These are phyloP conservation scores for Bombus affinis DNA, from an alignment of 1,140 invertebrate species.

Conservation along the genomic window DNA sequence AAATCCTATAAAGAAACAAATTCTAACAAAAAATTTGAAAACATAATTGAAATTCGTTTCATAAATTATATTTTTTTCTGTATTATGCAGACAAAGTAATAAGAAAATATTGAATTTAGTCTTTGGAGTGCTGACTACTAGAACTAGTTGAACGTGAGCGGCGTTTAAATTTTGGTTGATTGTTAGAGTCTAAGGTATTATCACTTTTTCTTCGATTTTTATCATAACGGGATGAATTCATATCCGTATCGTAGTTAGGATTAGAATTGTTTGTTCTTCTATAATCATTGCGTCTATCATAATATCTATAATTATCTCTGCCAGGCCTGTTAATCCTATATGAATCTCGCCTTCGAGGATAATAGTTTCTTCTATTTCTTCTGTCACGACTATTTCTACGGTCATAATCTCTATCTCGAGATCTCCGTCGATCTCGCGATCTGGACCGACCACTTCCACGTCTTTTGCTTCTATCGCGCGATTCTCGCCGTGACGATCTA, in stretches of 20 bases:
- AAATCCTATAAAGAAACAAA: constrained; percentile 3
- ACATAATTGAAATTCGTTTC: neutral
- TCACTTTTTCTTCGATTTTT: constrained; percentile 61
- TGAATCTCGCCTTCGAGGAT: constrained; percentile 68
- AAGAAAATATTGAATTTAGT: constrained; percentile 55
- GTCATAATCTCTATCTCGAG: constrained; percentile 66
- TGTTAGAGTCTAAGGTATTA: constrained; percentile 46
- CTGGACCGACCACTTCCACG: constrained; percentile 70
- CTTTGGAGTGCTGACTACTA: constrained; percentile 75
- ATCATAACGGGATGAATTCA: constrained; percentile 41
- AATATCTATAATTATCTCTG: constrained; percentile 66
- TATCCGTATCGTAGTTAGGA: constrained; percentile 63
- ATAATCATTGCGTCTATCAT: constrained; percentile 66
- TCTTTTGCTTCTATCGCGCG: constrained; percentile 66
- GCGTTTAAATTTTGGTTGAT: constrained; percentile 75
- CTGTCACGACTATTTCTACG: constrained; percentile 72
- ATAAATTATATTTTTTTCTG: constrained; percentile 27
- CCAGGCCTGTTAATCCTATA: constrained; percentile 63
- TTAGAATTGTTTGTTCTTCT: constrained; percentile 65
- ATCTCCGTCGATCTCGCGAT: constrained; percentile 74
- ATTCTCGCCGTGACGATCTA: constrained; percentile 66
- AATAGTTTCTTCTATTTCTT: constrained; percentile 70
- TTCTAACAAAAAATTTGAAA: constrained; percentile 10
- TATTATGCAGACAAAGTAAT: constrained; percentile 5
- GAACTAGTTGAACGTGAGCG: constrained; percentile 74